Base-by-base conservation (phyloP, 2,888 invertebrate species). In the Nebria salina region DNA sequence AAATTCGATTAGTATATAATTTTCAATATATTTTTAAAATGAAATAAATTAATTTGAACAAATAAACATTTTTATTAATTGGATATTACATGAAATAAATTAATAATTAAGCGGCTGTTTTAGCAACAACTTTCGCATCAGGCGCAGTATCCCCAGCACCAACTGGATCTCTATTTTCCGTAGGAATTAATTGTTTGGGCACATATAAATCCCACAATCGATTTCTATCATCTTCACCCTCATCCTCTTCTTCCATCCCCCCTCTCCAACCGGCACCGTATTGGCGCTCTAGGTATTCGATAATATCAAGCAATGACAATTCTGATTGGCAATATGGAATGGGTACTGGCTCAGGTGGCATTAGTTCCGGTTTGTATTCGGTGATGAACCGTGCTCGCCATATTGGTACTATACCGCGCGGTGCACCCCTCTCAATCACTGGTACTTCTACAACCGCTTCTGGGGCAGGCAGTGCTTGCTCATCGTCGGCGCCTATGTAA, bases 311-410 rank as follows among this genome's bases (percentile, higher is more conserved):
- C 26, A 92, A 86, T 0, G 92, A 92, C 6, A 92, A 91, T 76
- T 91, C 84, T 0, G 94, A 94, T 86, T 94, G 94, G 81, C 91
- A 91, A 4, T 93, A 89, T 0, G 93, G 93, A 66, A 94, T 86
- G 0, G 94, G 93, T 0, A 92, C 90, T 0, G 95, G 93, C 84
- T 93, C 93, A 0, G 93, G 93, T 0, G 95, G 95, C 76, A 95
- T 86, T 83, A 94, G 89, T 74, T 95, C 93, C 2, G 92, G 91
- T 88, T 93, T 92, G 86, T 93, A 95, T 0, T 91, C 90, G 0
- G 93, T 93, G 42, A 95, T 90, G 84, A 92, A 92, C 83, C 94
- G 91, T 0, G 93, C 93, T 4, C 93, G 90, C 95, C 95, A 96
- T 13, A 90, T 90, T 74, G 92, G 90, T 82, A 93, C 88, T 66